Evolutionary conservation across 2,888 invertebrate genomes (phyloP).

Genomic region (Lycia hirtaria): DNA sequence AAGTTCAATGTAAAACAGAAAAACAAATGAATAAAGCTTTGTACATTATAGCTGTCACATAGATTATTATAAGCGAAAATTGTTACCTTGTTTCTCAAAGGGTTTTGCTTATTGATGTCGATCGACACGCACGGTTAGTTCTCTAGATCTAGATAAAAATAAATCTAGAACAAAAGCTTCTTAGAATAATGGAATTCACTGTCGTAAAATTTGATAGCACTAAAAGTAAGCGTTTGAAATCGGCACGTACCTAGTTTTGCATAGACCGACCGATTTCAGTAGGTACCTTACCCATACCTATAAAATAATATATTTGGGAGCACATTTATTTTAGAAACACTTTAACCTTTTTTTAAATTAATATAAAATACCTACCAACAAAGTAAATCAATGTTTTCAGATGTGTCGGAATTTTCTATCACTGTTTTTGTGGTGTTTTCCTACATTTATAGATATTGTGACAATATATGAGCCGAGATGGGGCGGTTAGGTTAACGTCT

Average conservation of each 20-base stretch:
- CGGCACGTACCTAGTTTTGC: neutral
- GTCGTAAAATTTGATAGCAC: too few relatives aligned
- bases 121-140: slow-evolving; percentile 8
- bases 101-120: slow-evolving; percentile 32
- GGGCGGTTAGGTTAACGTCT: too few relatives aligned
- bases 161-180: neutral
- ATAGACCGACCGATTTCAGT: neutral
- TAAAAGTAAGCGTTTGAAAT: too few relatives aligned
- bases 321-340: neutral
- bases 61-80: slow-evolving; percentile 51
- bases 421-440: too few relatives aligned
- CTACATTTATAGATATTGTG: too few relatives aligned
- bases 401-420: too few relatives aligned
- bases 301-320: neutral
- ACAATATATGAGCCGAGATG: too few relatives aligned
- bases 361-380: too few relatives aligned
- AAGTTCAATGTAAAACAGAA: slow-evolving; percentile 35
- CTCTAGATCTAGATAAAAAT: neutral
- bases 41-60: slow-evolving; percentile 61
- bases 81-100: slow-evolving; percentile 72
- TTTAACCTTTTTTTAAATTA: too few relatives aligned
- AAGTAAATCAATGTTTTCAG: too few relatives aligned
- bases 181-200: neutral
- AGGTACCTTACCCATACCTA: neutral
- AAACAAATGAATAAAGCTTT: slow-evolving; percentile 57